phyloP scores from a whole-genome alignment of 2,797 vertebrate genomes.

The Acomys russatus region DNA sequence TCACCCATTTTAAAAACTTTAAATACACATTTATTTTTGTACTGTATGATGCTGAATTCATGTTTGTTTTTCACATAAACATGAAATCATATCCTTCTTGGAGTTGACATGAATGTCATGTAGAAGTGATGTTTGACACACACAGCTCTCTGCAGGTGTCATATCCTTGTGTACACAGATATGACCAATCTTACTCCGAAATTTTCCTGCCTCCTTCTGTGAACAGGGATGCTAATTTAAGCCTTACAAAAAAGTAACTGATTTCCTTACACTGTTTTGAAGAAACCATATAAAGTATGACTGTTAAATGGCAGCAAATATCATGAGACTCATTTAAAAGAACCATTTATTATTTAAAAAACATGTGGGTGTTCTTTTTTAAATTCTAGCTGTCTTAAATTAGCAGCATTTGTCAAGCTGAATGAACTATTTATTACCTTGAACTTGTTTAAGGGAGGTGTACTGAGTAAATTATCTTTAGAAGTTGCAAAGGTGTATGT shows the following conservation, averaged over 20 bases:
- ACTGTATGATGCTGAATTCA: not conserved
- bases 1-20: not conserved
- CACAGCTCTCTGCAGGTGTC: not conserved
- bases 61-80: not conserved
- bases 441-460: not conserved
- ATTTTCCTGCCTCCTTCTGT: not conserved
- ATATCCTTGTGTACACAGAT: not conserved
- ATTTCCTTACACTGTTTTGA: constrained; percentile 43
- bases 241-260: not conserved
- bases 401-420: not conserved
- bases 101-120: not conserved
- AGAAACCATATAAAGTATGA: constrained; percentile 42
- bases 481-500: not conserved
- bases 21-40: not conserved
- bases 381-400: not conserved
- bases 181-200: not conserved
- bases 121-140: not conserved
- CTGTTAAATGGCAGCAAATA: constrained; percentile 65
- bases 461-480: not conserved
- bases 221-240: constrained; percentile 63
- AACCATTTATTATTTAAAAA: constrained; percentile 35
- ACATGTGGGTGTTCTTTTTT: not conserved
- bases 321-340: not conserved
- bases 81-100: not conserved
- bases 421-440: not conserved